Evolutionary conservation across 2,888 invertebrate species (phyloP), one percentile per base, ranked within the genome.

Genomic region (Pecten maximus): DNA sequence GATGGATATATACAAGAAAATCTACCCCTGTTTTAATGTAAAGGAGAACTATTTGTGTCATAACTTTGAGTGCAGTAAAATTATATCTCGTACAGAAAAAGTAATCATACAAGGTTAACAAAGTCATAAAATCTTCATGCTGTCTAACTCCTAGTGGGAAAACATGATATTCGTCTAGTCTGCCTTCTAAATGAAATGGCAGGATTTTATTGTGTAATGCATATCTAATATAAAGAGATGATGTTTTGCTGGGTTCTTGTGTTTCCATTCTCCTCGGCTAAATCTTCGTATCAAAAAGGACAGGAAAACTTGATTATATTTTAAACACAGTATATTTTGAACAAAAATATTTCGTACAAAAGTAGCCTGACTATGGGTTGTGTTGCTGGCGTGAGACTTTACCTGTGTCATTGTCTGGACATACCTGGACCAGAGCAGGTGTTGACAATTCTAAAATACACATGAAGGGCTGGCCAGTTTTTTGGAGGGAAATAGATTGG

Each of bases 341-440:
- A 74, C 12, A 44, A 74, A 74, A 35, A 2, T 54, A 54, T 54
- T 54, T n/a, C 2, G 23, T 54, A 54, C 54, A 54, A 19, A 54
- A 74, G 74, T 35, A 23, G 6, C n/a, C 60, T n/a, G 60, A 16
- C 60, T 60, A 60, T 16, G 60, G 23, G 23, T 23, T 60, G 23
- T 60, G 60, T 60, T 16, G 23, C n/a, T 60, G 28, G 74, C 35
- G 74, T 74, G 28, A 35, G 74, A 74, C 23, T 74, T 74, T 74
- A 74, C 74, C 74, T 74, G 74, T 74, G 10, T 35, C 16, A 74
- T 74, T 74, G 74, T 74, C 23, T 35, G 35, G 35, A 35, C 74
- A 74, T 74, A 74, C 74, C 74, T 74, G 74, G 74, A 74, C 74
- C 35, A 74, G 74, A 28, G 74, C 74, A 74, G 74, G 74, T 74